These are phyloP conservation scores for Cariama cristata DNA, from an alignment of 2,113 vertebrate genomes.

Conservation along the genomic window DNA sequence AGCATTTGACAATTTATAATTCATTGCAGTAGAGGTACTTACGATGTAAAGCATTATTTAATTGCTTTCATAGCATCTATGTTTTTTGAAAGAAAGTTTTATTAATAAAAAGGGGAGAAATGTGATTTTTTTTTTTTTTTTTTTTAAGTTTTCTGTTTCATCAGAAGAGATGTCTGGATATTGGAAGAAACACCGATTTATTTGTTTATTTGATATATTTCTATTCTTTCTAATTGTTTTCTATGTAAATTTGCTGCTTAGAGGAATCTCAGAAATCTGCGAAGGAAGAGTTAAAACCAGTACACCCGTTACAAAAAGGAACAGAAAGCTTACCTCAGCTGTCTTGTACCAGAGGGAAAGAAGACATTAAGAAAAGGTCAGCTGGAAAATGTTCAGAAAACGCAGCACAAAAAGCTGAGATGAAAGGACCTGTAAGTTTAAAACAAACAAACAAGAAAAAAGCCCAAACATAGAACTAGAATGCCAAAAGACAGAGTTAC, in stretches of 20 bases:
- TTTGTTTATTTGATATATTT: not conserved
- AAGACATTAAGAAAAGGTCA: slow-evolving; percentile 70
- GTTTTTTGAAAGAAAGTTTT: not conserved
- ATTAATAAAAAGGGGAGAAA: not conserved
- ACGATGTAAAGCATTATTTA: not conserved
- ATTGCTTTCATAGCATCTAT: not conserved
- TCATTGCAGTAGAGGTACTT: not conserved
- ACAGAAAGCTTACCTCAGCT: slow-evolving; percentile 49
- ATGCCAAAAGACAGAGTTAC: not conserved
- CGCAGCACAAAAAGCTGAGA: slow-evolving; percentile 63
- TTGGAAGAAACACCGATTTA: not conserved
- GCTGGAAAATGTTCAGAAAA: slow-evolving; percentile 79
- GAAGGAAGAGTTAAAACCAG: slow-evolving; percentile 68
- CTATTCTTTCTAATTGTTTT: slow-evolving; percentile 30
- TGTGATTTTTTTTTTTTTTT: not conserved
- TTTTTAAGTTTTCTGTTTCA: not conserved
- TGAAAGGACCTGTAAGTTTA: slow-evolving; percentile 54
- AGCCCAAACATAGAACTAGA: not conserved
- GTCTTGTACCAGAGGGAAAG: slow-evolving; percentile 54
- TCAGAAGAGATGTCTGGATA: not conserved
- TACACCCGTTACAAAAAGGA: slow-evolving; percentile 64
- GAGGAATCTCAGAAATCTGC: slow-evolving; percentile 68
- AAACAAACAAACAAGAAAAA: not conserved
- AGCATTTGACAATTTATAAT: not conserved
- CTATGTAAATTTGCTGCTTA: slow-evolving; percentile 49